Base-by-base conservation (phyloP, 1,140 invertebrate species). In the Eurosta solidaginis region DNA sequence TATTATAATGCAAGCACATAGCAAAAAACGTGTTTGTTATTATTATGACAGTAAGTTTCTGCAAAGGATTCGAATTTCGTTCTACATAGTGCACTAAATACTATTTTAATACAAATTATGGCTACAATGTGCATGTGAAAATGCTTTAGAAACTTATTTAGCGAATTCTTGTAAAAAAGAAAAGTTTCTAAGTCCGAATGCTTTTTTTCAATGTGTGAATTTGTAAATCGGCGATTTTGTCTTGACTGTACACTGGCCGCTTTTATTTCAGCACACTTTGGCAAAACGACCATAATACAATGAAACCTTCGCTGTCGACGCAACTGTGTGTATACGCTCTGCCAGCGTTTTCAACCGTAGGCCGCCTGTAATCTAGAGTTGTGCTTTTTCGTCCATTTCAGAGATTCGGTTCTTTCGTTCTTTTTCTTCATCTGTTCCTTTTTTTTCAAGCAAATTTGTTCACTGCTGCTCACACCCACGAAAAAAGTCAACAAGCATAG, bases 1-100 rank as follows among this genome's bases (percentile, higher is more conserved):
- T 49, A 52, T 12, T 49, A 84, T 81, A 47, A 92, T 93, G 86
- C 91, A 93, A 89, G 92, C 94, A 12, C 95, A 96, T 82, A 95
- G 92, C 83, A 96, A 96, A 85, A 97, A 97, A 88, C 92, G 95
- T 88, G 96, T 99, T 77, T 98, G 97, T 89, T 99, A 99, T 90
- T 99, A 99, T 89, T 99, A 99, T 86, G 97, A 99, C 88, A 98
- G 97, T 98, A 92, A 96, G 96, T 96, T 42, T 20, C n/a, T 44
- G 44, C 14, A 59, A 63, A 77, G 59, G 12, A 22, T 7, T 27
- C 1, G 4, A 63, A 68, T 3, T 25, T 33, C 44, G 25, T 59
- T 54, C 7, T 3, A 6, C 25, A 73, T 40, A 73, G 40, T 42
- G 20, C n/a, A 20, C 2, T 36, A 4, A n/a, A 33, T n/a, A n/a